Conservation (phyloP, 92 coral and sea anemone species). For the Desmophyllum pertusum region DNA sequence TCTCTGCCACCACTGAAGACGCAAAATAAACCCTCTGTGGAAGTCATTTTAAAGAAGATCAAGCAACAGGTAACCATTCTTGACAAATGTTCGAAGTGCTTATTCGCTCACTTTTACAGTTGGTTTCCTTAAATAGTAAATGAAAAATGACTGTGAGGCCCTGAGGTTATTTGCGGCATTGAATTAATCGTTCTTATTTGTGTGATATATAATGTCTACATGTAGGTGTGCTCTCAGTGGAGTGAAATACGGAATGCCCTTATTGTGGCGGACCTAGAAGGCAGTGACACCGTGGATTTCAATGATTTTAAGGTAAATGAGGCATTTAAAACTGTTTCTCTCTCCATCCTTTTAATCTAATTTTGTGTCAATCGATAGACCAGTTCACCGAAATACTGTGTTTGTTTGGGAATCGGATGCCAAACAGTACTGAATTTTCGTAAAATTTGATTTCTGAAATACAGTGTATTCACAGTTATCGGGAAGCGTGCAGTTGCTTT, state of each 20-base stretch:
- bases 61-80: slow-evolving; percentile 65
- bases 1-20: slow-evolving; percentile 20
- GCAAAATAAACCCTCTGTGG: slow-evolving; percentile 44
- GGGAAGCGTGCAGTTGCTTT: too few relatives aligned
- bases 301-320: slow-evolving; percentile 48
- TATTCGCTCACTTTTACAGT: too few relatives aligned
- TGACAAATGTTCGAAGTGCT: too few relatives aligned
- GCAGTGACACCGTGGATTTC: slow-evolving; percentile 43
- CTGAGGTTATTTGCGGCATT: not conserved
- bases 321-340: not conserved
- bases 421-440: not conserved
- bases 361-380: not conserved
- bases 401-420: not conserved
- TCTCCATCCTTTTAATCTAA: not conserved
- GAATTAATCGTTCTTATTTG: not conserved
- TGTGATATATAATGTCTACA: not conserved
- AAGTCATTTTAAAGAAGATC: slow-evolving; percentile 49
- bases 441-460: not conserved
- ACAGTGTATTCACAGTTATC: not conserved
- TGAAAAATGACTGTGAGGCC: not conserved
- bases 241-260: slow-evolving; percentile 66
- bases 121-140: too few relatives aligned
- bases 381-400: not conserved
- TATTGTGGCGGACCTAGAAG: slow-evolving; percentile 30
- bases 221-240: slow-evolving; percentile 77